A percentile compares a stretch with the other conserved stretches of the same genome.
These are phyloP conservation scores for Connochaetes taurinus DNA, from an alignment of 2,113 vertebrate species.

Conservation along the genomic window DNA sequence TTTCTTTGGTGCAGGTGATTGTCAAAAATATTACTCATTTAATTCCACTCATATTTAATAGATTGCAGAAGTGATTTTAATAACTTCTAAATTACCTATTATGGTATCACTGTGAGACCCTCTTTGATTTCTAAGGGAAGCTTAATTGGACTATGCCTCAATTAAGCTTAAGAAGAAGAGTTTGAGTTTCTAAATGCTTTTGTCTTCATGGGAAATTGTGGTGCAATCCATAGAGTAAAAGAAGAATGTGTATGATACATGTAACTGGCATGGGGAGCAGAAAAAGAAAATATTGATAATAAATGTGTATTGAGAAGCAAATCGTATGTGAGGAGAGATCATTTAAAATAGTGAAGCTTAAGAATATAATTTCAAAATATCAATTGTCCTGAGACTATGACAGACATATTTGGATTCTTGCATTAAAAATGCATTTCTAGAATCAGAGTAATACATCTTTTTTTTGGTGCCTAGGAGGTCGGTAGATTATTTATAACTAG, in stretches of 20 bases:
- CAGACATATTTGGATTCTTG: neutral
- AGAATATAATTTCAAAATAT: conserved; percentile 14
- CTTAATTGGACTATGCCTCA: neutral
- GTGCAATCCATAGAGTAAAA: neutral
- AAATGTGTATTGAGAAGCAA: neutral
- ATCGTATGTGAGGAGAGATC: neutral
- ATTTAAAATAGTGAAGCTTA: neutral
- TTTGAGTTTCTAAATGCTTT: neutral
- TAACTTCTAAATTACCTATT: neutral
- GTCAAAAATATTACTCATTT: neutral
- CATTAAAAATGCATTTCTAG: neutral
- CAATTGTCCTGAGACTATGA: neutral
- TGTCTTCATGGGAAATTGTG: neutral
- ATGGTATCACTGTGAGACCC: neutral
- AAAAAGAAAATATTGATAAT: neutral
- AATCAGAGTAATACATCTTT: neutral
- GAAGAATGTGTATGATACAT: neutral
- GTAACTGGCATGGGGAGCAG: neutral
- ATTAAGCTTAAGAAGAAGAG: neutral
- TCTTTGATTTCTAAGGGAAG: conserved; percentile 1
- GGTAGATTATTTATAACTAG: neutral
- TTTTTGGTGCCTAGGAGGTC: neutral
- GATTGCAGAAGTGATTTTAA: neutral
- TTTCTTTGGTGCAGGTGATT: neutral
- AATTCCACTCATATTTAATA: neutral